These are phyloP conservation scores for Erebia palarica DNA, from an alignment of 2,888 invertebrate species.

Conservation along the genomic window DNA sequence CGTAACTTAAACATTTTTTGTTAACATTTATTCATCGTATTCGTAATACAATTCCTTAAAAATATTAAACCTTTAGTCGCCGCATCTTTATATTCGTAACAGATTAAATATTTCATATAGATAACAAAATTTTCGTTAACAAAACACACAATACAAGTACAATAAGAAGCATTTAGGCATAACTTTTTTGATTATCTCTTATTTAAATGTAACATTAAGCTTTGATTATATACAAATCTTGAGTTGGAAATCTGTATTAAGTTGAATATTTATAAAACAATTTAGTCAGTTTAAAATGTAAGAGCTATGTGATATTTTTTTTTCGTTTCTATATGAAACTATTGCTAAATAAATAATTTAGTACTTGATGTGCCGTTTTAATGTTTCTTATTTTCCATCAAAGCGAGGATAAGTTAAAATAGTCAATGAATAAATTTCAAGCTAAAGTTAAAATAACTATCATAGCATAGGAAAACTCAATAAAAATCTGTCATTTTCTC, in stretches of 20 bases:
- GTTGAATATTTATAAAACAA: constrained; percentile 43
- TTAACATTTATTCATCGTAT: not conserved
- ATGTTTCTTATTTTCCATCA: not conserved
- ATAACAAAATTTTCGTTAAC: not conserved
- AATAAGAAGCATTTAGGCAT: constrained; percentile 1
- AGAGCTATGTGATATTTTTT: constrained; percentile 73
- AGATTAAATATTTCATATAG: not conserved
- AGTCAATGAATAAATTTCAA: not conserved
- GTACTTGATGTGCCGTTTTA: constrained; percentile 39
- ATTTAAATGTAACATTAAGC: constrained; percentile 43
- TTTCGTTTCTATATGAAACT: constrained; percentile 56
- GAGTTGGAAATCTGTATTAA: constrained; percentile 30
- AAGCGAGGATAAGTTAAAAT: not conserved
- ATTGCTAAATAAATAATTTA: constrained; percentile 63
- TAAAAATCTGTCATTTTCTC: not conserved
- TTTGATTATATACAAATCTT: constrained; percentile 24
- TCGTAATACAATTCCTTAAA: not conserved
- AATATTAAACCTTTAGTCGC: not conserved
- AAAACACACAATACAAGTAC: not conserved
- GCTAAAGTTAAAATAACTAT: not conserved
- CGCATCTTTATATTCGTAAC: not conserved
- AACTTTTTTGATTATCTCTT: not conserved
- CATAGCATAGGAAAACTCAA: not conserved
- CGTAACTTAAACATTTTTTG: not conserved
- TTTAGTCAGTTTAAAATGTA: constrained; percentile 62